Conservation (phyloP, 2,113 vertebrate species). For the Ivindomyrus marchei region DNA sequence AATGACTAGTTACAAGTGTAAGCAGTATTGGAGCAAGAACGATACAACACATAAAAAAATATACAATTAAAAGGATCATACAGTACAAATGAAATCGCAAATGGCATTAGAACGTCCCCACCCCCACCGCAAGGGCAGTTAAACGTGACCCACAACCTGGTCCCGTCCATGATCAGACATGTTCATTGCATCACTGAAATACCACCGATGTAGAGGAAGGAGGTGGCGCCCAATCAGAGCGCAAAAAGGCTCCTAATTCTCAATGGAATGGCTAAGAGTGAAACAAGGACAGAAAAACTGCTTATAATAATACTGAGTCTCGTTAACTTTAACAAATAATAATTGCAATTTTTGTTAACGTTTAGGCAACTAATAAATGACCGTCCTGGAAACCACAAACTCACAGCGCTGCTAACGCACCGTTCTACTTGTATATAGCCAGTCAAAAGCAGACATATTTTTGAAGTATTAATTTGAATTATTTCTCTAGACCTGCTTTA, state of each 20-base stretch:
- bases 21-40: not conserved
- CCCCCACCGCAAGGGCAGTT: not conserved
- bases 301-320: not conserved
- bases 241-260: not conserved
- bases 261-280: not conserved
- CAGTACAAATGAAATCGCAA: not conserved
- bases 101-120: not conserved
- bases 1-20: not conserved
- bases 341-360: not conserved
- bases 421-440: not conserved
- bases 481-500: not conserved
- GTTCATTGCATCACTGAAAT: not conserved
- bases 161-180: slow-evolving; percentile 12
- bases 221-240: not conserved
- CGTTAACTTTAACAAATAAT: not conserved
- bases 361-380: not conserved
- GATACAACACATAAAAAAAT: not conserved
- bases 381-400: not conserved
- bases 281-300: not conserved
- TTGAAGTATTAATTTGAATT: not conserved
- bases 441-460: not conserved
- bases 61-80: not conserved
- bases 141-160: not conserved
- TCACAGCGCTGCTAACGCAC: not conserved
- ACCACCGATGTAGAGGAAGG: not conserved